Base-by-base conservation (phyloP, 2,888 invertebrate genomes). In the Drosophila pseudotakahashii region DNA sequence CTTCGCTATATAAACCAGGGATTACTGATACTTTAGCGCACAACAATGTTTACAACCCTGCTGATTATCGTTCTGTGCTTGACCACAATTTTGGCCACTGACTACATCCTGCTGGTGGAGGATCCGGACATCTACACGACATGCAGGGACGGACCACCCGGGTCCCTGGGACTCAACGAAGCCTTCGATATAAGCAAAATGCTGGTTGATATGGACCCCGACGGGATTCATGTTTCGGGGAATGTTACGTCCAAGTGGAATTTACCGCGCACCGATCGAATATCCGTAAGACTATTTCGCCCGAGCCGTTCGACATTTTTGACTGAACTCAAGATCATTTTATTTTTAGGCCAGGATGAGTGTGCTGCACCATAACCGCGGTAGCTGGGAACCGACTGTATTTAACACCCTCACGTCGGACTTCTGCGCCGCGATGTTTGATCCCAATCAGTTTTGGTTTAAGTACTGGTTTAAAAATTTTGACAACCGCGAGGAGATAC, bases 391-490 rank as follows among this genome's bases (percentile, higher is more conserved):
- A 10, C 48, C 48, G 34, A 48, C 48, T 7, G 16, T 48, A 32
- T 48, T 34, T 34, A 34, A 16, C 48, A 0, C 7, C 0, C 32
- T 7, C 1, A 34, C 32, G 3, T 34, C 34, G 13, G 48, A 48
- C 16, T 48, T 48, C 7, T 48, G 48, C 48, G 6, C 16, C 7
- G 7, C 16, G 0, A 48, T 48, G 48, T 48, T 48, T 6, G 16
- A 48, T 4, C 16, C 32, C 4, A 48, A 16, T 11, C 16, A 13
- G 1, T 48, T 34, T 2, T 48, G 48, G 48, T 34, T 16, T n/a
- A 48, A 48, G 3, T 34, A 34, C 16, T 48, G 48, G 48, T 48
- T 48, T 9, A 48, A 48, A 48, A 16, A 48, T n/a, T 34, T 48
- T 16, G 16, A 11, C 16, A 48, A 48, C 5, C 32, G 16, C 7